Percentiles rank a stretch among this genome's conserved stretches.
phyloP scores from a whole-genome alignment of 2,797 vertebrate genomes.

The Tolypeutes matacus region DNA sequence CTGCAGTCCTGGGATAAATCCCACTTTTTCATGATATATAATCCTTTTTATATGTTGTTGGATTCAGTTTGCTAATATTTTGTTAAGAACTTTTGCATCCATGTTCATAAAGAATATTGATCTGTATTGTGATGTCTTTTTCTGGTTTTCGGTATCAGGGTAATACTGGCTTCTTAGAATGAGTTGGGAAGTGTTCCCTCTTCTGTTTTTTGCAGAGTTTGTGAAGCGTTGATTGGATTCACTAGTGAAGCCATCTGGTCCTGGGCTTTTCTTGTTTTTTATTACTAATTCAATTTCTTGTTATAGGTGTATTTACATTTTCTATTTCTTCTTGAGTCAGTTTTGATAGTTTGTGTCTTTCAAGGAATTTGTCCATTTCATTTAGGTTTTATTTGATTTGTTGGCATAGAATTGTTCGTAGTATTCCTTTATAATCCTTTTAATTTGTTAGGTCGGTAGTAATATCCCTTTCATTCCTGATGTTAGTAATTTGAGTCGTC shows the following conservation, averaged over 20 bases:
- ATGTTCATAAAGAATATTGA: not conserved
- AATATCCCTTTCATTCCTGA: not conserved
- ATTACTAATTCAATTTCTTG: slow-evolving; percentile 10
- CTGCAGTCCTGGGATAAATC: slow-evolving; percentile 9
- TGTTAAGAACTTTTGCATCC: too few species aligned
- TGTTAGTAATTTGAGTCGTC: slow-evolving; percentile 36
- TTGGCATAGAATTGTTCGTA: slow-evolving; percentile 13
- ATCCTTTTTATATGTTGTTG: slow-evolving; percentile 27
- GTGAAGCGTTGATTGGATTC: not conserved
- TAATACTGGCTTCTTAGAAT: too few species aligned
- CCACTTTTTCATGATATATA: not conserved
- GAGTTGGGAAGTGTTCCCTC: not conserved
- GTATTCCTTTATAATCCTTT: not conserved
- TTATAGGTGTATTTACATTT: not conserved
- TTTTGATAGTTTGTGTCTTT: slow-evolving; percentile 34
- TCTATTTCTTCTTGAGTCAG: slow-evolving; percentile 30
- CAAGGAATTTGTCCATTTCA: slow-evolving; percentile 35
- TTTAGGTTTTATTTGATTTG: not conserved
- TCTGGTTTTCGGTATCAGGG: not conserved
- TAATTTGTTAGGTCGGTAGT: not conserved
- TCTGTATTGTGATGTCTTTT: not conserved
- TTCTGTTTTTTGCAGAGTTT: not conserved
- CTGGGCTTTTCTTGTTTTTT: too few species aligned
- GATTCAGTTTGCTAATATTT: too few species aligned
- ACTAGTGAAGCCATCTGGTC: not conserved